phyloP scores from a whole-genome alignment of 2,888 invertebrate species.

The Anticlea derivata region DNA sequence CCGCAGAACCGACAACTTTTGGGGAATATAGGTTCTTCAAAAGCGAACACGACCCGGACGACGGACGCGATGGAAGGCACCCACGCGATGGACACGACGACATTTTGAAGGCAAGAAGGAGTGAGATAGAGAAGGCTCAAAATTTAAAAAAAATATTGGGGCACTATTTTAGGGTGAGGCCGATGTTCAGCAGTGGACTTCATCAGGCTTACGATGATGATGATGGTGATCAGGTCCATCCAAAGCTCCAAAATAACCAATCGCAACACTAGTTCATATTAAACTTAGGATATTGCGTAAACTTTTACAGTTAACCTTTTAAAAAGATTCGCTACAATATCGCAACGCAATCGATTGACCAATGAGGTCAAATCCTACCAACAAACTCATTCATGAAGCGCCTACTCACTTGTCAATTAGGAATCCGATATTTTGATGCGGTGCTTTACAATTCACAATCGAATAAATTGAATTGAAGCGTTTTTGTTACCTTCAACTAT shows the following conservation, averaged over 20 bases:
- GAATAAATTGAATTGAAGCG: constrained; percentile 22
- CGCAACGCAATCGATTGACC: constrained; percentile 25
- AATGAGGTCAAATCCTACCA: constrained; percentile 27
- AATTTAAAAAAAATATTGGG: no score
- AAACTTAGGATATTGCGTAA: constrained; percentile 1
- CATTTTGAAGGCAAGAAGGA: no score
- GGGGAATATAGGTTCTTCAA: no score
- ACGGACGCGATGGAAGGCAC: no score
- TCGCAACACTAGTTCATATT: not conserved
- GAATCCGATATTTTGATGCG: constrained; percentile 14
- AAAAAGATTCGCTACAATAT: constrained; percentile 14
- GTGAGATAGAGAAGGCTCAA: no score
- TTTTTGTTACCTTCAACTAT: constrained; percentile 21
- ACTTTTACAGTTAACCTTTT: constrained; percentile 14
- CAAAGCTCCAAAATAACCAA: not conserved
- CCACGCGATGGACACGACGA: no score
- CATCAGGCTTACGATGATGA: no score
- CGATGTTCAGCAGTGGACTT: no score
- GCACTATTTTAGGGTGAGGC: no score
- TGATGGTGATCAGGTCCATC: not conserved
- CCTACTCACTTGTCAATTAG: constrained; percentile 30
- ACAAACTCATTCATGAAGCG: constrained; percentile 26
- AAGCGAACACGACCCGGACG: no score
- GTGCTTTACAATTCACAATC: constrained; percentile 22
- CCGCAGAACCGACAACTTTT: no score